These are phyloP conservation scores for Nebria salina DNA, from an alignment of 2,888 invertebrate genomes.

Conservation along the genomic window DNA sequence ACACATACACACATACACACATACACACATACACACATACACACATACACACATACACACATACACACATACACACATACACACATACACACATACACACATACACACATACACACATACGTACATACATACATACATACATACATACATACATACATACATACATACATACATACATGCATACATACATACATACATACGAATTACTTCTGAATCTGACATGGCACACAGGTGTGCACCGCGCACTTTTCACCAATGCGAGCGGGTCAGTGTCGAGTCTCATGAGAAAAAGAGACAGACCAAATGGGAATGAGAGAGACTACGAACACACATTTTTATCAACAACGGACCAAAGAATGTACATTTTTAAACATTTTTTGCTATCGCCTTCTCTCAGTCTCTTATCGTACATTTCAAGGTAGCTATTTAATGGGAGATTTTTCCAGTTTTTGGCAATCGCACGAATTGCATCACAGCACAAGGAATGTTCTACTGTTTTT, in stretches of 20 bases:
- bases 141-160: neutral
- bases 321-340: neutral
- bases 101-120: too few relatives aligned
- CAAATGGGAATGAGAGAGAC: neutral
- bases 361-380: neutral
- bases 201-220: neutral
- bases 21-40: too few relatives aligned
- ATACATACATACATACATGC: neutral
- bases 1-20: too few relatives aligned
- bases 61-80: too few relatives aligned
- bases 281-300: neutral
- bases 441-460: neutral
- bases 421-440: neutral
- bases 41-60: too few relatives aligned
- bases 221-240: constrained; percentile 12
- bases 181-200: neutral
- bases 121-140: too few relatives aligned
- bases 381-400: neutral
- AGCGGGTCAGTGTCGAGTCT: constrained; percentile 14
- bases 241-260: constrained; percentile 9
- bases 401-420: constrained; percentile 1
- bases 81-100: too few relatives aligned
- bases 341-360: neutral
- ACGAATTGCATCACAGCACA: neutral
- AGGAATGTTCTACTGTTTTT: neutral